A percentile compares a stretch with the other conserved stretches of the same genome.
These are phyloP conservation scores for Atopsyche davidsoni DNA, from an alignment of 1,140 invertebrate genomes.

Conservation along the genomic window DNA sequence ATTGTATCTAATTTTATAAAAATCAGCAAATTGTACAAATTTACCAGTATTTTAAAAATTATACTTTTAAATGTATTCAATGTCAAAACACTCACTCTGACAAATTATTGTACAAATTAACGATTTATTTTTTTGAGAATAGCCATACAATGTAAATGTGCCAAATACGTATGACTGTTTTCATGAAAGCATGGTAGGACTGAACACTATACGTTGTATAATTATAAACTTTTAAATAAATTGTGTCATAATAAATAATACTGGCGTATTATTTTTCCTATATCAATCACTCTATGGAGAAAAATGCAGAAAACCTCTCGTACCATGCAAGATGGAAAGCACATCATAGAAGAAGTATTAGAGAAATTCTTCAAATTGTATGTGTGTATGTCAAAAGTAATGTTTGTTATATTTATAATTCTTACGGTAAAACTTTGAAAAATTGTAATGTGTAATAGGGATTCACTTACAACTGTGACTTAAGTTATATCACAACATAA, in stretches of 20 bases:
- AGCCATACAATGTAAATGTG: slow-evolving; percentile 47
- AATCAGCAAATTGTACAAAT: background rate
- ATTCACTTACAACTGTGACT: too few species aligned
- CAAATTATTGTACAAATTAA: slow-evolving; percentile 1
- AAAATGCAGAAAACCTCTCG: too few species aligned
- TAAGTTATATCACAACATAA: too few species aligned
- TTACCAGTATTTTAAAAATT: background rate
- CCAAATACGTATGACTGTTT: slow-evolving; percentile 45
- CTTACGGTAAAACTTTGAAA: too few species aligned
- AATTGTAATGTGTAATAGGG: too few species aligned
- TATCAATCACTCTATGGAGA: too few species aligned
- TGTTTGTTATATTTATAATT: too few species aligned
- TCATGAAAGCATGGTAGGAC: slow-evolving; percentile 44
- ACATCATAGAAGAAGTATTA: too few species aligned
- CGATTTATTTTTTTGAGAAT: slow-evolving; percentile 14
- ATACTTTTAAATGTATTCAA: background rate
- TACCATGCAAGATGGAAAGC: too few species aligned
- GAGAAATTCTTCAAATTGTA: too few species aligned
- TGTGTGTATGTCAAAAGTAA: too few species aligned
- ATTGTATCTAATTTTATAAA: background rate
- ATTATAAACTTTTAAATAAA: slow-evolving; percentile 30
- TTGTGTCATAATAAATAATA: slow-evolving; percentile 28
- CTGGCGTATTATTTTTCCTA: slow-evolving; percentile 19
- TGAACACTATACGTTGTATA: slow-evolving; percentile 41
- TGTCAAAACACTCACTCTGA: too few species aligned